Percentiles rank a stretch among this genome's conserved stretches.
phyloP scores from a whole-genome alignment of 53 echinoderm and acorn worm species.

The Holothuria leucospilota region DNA sequence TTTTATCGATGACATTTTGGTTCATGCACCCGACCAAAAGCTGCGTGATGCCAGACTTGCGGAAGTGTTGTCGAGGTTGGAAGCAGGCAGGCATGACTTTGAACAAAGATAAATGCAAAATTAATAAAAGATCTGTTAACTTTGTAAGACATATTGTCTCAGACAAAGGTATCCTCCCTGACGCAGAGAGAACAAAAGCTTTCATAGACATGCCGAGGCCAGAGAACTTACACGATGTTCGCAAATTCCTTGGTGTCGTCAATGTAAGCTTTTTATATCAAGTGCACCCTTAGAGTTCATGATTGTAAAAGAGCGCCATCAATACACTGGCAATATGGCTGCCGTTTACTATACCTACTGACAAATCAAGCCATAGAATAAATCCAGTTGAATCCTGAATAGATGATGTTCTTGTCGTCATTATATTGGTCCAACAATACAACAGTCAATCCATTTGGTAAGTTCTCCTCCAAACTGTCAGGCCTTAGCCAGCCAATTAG shows the following conservation, averaged over 20 bases:
- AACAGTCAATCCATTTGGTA: conserved; percentile 67
- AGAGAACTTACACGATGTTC: conserved; percentile 57
- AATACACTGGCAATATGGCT: too few relatives aligned
- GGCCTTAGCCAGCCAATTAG: conserved; percentile 58
- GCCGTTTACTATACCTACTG: too few relatives aligned
- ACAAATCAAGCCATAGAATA: too few relatives aligned
- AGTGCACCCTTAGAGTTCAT: too few relatives aligned
- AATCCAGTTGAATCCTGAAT: too few relatives aligned
- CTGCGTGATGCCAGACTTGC: conserved; percentile 44
- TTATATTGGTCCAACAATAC: too few relatives aligned
- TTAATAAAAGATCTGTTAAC: conserved; percentile 5
- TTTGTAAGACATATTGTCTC: conserved; percentile 52
- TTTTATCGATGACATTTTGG: conserved; percentile 57
- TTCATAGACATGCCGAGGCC: conserved; percentile 41
- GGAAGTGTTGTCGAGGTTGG: conserved; percentile 32
- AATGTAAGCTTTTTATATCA: too few relatives aligned
- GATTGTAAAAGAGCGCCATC: too few relatives aligned
- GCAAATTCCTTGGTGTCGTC: conserved; percentile 59
- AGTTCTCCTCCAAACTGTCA: conserved; percentile 61
- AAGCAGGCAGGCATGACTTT: conserved; percentile 49
- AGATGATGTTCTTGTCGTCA: too few relatives aligned
- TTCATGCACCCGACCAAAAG: conserved; percentile 35
- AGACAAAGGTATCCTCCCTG: conserved; percentile 23
- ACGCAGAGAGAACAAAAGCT: too few relatives aligned
- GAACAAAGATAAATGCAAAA: conserved; percentile 55